These are phyloP conservation scores for Semnornis frantzii DNA, from an alignment of 2,113 vertebrate genomes.

Conservation along the genomic window DNA sequence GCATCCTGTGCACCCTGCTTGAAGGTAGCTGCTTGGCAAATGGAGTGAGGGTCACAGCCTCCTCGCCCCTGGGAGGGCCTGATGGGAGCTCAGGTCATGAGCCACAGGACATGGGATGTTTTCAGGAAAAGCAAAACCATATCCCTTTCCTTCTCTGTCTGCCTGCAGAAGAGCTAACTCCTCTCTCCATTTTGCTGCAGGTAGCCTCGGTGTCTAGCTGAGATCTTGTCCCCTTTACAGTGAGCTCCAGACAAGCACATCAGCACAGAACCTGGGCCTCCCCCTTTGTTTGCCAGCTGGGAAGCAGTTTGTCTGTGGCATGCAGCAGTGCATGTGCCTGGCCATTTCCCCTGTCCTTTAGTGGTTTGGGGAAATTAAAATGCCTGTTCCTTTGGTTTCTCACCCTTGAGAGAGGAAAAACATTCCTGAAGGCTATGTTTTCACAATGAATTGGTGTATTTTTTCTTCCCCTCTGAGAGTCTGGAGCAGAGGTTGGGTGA, in stretches of 20 bases:
- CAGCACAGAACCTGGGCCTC: background rate
- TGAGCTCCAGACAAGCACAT: background rate
- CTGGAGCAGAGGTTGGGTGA: background rate
- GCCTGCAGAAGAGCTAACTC: background rate
- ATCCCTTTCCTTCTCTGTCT: background rate
- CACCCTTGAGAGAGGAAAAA: constrained; percentile 9
- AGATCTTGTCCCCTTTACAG: background rate
- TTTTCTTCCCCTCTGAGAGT: constrained; percentile 1
- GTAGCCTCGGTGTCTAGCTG: background rate
- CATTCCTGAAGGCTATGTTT: constrained; percentile 3
- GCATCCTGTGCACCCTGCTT: background rate
- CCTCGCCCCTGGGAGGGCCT: background rate
- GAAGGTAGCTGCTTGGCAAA: background rate
- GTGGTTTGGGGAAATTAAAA: background rate
- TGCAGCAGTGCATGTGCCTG: background rate
- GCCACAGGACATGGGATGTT: background rate
- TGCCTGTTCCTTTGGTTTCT: background rate
- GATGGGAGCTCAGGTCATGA: background rate
- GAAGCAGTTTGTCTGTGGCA: background rate
- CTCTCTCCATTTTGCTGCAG: background rate
- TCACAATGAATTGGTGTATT: constrained; percentile 1
- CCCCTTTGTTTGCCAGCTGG: background rate
- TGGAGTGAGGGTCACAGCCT: background rate
- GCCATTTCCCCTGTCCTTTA: background rate
- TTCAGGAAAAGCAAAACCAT: background rate